phyloP scores from a whole-genome alignment of 2,888 invertebrate genomes.

The Apeira syringaria region DNA sequence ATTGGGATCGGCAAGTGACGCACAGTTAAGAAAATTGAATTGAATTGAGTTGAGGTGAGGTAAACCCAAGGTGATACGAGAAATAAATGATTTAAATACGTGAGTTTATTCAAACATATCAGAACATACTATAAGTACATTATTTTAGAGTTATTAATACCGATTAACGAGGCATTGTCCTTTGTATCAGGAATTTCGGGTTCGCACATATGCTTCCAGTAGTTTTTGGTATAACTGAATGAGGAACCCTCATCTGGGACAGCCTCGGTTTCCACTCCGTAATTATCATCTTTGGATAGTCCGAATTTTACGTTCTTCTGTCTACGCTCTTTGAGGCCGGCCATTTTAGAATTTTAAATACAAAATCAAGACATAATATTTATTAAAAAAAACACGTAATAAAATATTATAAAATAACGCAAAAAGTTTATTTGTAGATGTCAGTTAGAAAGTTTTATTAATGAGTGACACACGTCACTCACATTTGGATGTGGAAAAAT shows the following conservation, averaged over 20 bases:
- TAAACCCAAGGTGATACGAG: no score
- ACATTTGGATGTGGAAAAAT: slow-evolving; percentile 21
- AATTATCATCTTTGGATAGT: slow-evolving; percentile 63
- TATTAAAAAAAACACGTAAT: slow-evolving; percentile 30
- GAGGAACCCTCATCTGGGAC: slow-evolving; percentile 53
- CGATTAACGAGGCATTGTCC: slow-evolving; percentile 40
- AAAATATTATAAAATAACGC: slow-evolving; percentile 49
- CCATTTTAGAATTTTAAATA: slow-evolving; percentile 38
- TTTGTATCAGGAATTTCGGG: slow-evolving; percentile 33
- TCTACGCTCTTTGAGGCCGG: slow-evolving; percentile 50
- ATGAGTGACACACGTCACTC: slow-evolving; percentile 17
- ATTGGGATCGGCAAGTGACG: no score
- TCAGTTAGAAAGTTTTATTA: slow-evolving; percentile 22
- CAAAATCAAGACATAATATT: slow-evolving; percentile 31
- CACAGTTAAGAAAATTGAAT: no score
- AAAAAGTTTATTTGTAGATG: slow-evolving; percentile 36
- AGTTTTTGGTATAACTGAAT: slow-evolving; percentile 61
- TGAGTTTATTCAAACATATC: no score
- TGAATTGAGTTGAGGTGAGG: no score
- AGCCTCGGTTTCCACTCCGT: slow-evolving; percentile 42
- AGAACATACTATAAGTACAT: no score
- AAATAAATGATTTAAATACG: no score
- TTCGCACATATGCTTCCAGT: slow-evolving; percentile 62
- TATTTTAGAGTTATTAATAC: no score
- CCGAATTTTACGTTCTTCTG: slow-evolving; percentile 68